These are phyloP conservation scores for Oreohelix idahoensis DNA, from an alignment of 1,140 invertebrate species.

Conservation along the genomic window DNA sequence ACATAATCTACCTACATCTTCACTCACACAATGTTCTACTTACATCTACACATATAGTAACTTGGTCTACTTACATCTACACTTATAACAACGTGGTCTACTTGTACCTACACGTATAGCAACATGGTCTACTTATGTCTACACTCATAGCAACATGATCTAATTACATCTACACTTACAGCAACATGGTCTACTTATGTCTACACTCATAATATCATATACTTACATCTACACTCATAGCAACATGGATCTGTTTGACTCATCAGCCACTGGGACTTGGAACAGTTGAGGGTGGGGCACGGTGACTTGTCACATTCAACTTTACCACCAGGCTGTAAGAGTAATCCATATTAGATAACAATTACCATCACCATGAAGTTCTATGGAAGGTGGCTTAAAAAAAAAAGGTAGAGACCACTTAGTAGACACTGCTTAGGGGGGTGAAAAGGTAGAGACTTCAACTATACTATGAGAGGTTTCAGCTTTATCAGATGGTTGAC, in stretches of 20 bases:
- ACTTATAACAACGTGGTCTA: too few relatives aligned
- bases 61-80: not conserved
- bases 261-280: not conserved
- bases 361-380: too few relatives aligned
- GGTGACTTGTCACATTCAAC: conserved; percentile 2
- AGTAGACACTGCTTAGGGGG: too few relatives aligned
- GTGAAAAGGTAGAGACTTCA: too few relatives aligned
- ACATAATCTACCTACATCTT: not conserved
- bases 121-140: not conserved
- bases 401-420: too few relatives aligned
- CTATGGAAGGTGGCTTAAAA: too few relatives aligned
- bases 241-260: conserved; percentile 2
- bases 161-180: not conserved
- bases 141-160: too few relatives aligned
- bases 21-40: not conserved
- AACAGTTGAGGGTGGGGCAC: not conserved
- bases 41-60: not conserved
- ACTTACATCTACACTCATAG: conserved; percentile 15
- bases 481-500: too few relatives aligned
- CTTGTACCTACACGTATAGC: not conserved
- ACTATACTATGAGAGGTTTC: too few relatives aligned
- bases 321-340: conserved; percentile 1
- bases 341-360: not conserved
- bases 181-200: not conserved
- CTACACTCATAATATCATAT: too few relatives aligned